phyloP scores from a whole-genome alignment of 2,888 invertebrate genomes.

The Callinectes sapidus region DNA sequence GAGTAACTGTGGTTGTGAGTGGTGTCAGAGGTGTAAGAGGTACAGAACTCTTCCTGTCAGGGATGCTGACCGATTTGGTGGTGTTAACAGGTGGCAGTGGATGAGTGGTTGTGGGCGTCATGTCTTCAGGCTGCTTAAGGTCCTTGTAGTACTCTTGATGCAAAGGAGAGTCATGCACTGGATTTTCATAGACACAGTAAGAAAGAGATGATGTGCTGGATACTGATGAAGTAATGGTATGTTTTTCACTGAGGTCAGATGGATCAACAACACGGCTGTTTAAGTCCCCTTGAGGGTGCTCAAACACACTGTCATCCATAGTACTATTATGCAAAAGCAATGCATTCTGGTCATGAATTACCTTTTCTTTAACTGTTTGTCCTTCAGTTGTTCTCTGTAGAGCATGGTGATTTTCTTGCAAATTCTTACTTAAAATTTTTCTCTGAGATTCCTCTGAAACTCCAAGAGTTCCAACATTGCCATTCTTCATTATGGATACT shows the following conservation, averaged over 20 bases:
- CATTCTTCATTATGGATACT: background rate
- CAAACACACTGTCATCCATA: conserved; percentile 43
- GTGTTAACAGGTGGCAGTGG: conserved; percentile 30
- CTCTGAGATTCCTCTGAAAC: conserved; percentile 4
- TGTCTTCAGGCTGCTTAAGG: background rate
- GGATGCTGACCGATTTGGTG: background rate
- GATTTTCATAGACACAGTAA: conserved; percentile 60
- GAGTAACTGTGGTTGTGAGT: conserved; percentile 60
- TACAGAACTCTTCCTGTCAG: conserved; percentile 48
- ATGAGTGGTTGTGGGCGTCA: background rate
- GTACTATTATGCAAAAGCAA: background rate
- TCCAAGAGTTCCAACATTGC: background rate
- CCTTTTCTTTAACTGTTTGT: background rate
- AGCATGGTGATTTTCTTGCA: background rate
- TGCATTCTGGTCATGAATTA: background rate
- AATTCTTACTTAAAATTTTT: background rate
- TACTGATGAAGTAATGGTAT: conserved; percentile 46
- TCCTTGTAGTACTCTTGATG: conserved; percentile 38
- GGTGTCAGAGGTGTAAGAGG: conserved; percentile 69
- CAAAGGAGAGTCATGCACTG: conserved; percentile 66
- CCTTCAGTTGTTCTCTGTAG: conserved; percentile 33
- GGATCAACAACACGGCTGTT: background rate
- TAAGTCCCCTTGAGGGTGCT: background rate
- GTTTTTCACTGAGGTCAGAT: conserved; percentile 35
- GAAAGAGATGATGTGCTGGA: conserved; percentile 51